phyloP scores from a whole-genome alignment of 2,797 vertebrate genomes.

The Pseudomugil gertrudae region DNA sequence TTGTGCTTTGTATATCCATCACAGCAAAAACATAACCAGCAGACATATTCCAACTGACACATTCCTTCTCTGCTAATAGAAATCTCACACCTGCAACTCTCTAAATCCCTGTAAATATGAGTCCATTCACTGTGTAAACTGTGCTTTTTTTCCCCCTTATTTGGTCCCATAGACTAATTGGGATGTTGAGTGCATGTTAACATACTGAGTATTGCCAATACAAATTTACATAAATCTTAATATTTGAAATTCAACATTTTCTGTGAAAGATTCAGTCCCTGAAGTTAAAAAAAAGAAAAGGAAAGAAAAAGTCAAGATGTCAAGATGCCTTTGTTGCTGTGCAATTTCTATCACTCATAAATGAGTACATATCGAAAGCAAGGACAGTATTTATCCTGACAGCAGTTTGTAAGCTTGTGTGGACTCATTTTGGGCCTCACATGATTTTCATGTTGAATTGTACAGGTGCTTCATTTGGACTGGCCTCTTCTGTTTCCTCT shows the following conservation, averaged over 20 bases:
- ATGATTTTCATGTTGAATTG: slow-evolving; percentile 99
- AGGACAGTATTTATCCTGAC: slow-evolving; percentile 56
- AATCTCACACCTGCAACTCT: slow-evolving; percentile 8
- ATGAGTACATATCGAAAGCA: slow-evolving; percentile 67
- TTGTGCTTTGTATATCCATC: slow-evolving; percentile 59
- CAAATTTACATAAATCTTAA: slow-evolving; percentile 88
- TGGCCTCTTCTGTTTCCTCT: slow-evolving; percentile 89
- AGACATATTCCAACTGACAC: neutral
- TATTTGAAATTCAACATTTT: slow-evolving; percentile 76
- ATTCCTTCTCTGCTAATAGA: neutral
- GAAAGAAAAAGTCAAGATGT: slow-evolving; percentile 54
- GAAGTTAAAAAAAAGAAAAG: slow-evolving; percentile 60
- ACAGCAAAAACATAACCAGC: slow-evolving; percentile 17
- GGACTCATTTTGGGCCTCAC: slow-evolving; percentile 65
- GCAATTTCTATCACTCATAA: slow-evolving; percentile 64
- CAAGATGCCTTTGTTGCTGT: slow-evolving; percentile 74
- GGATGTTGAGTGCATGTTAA: slow-evolving; percentile 65
- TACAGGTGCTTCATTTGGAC: slow-evolving; percentile 88
- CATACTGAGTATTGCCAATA: slow-evolving; percentile 80
- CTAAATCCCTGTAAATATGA: slow-evolving; percentile 8
- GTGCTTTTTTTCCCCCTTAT: slow-evolving; percentile 68
- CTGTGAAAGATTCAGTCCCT: slow-evolving; percentile 83
- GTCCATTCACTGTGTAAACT: slow-evolving; percentile 23
- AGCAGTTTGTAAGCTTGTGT: slow-evolving; percentile 50
- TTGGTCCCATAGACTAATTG: slow-evolving; percentile 23